Conservation (phyloP, 2,113 vertebrate species). For the Ceratotherium simum region DNA sequence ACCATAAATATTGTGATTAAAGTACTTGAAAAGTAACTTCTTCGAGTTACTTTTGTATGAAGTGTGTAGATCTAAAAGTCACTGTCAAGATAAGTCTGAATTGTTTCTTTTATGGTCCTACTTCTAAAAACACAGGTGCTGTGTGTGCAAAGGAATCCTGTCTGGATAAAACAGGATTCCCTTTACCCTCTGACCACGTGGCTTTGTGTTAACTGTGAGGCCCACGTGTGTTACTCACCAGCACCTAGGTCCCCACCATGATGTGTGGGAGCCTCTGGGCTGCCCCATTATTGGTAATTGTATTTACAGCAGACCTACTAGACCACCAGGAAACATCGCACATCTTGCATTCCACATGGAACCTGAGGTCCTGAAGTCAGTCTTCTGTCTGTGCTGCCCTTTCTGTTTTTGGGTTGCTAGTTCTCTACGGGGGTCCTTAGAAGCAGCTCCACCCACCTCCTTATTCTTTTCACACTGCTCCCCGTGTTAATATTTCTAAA, state of each 20-base stretch:
- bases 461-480: too few relatives aligned
- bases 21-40: too few relatives aligned
- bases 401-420: too few relatives aligned
- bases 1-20: background rate
- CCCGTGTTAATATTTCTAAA: rapidly evolving
- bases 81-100: background rate
- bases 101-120: background rate
- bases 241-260: background rate
- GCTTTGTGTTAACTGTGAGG: background rate
- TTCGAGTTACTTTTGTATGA: too few relatives aligned
- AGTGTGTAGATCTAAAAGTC: too few relatives aligned
- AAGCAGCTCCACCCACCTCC: rapidly evolving
- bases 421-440: background rate
- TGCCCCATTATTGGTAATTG: rapidly evolving
- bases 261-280: background rate
- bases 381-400: rapidly evolving
- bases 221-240: rapidly evolving
- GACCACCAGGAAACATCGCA: background rate
- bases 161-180: background rate
- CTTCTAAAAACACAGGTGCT: too few relatives aligned
- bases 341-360: rapidly evolving
- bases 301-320: rapidly evolving
- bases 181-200: background rate
- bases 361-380: background rate
- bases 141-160: rapidly evolving